A percentile compares a stretch with the other conserved stretches of the same genome.
Conservation (phyloP, 2,888 invertebrate species). For the Brachycybe producta region DNA sequence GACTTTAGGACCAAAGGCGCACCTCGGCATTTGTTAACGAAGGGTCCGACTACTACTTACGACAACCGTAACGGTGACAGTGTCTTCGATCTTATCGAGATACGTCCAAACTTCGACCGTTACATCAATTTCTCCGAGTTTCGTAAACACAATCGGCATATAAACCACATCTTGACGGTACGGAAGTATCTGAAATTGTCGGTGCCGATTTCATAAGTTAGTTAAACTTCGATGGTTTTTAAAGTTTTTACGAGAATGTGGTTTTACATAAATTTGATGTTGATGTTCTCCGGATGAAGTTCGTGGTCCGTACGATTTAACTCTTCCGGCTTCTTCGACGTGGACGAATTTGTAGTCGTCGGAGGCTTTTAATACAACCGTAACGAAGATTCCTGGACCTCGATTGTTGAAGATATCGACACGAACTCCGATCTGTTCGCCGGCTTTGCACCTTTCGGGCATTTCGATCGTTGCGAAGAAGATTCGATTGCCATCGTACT, state of each 20-base stretch:
- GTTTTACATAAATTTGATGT: slow-evolving; percentile 38
- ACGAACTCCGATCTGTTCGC: slow-evolving; percentile 41
- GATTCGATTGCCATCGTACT: slow-evolving; percentile 36
- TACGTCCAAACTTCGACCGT: slow-evolving; percentile 40
- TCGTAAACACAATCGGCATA: slow-evolving; percentile 40
- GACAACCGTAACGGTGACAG: slow-evolving; percentile 28
- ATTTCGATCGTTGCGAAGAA: slow-evolving; percentile 42
- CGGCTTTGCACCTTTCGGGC: slow-evolving; percentile 37
- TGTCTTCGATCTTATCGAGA: slow-evolving; percentile 32
- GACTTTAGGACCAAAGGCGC: too few species aligned
- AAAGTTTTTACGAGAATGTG: too few species aligned
- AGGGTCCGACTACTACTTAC: slow-evolving; percentile 23
- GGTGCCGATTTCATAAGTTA: not conserved
- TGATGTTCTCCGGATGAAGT: slow-evolving; percentile 40
- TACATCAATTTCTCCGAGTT: slow-evolving; percentile 37
- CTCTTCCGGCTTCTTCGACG: slow-evolving; percentile 39
- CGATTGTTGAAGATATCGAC: slow-evolving; percentile 38
- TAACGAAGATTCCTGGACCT: slow-evolving; percentile 29
- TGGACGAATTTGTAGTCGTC: slow-evolving; percentile 40
- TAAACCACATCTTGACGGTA: slow-evolving; percentile 29
- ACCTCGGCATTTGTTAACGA: not conserved
- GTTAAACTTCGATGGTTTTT: too few species aligned
- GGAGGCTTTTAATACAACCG: slow-evolving; percentile 38
- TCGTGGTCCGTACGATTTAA: slow-evolving; percentile 38
- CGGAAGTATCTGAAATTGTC: slow-evolving; percentile 11